Conservation (phyloP, 1,140 invertebrate genomes). For the Ceratina calcarata region DNA sequence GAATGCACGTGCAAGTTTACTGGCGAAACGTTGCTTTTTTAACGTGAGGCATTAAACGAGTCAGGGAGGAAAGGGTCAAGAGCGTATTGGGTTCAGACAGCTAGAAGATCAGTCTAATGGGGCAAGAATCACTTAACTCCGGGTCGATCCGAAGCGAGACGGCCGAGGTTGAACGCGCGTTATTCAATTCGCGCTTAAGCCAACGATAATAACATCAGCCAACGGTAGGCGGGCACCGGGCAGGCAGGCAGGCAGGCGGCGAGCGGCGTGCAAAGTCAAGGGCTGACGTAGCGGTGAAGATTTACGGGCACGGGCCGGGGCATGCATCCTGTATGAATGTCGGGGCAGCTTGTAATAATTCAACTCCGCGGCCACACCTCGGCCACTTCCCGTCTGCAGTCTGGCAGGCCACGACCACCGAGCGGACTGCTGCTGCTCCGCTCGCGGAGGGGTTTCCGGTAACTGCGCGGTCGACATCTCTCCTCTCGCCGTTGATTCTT, state of each 20-base stretch:
- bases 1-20: too few species aligned
- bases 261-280: conserved; percentile 68
- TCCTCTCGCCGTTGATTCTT: conserved; percentile 34
- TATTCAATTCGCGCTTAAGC: conserved; percentile 73
- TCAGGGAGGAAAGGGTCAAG: too few species aligned
- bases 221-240: conserved; percentile 41
- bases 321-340: conserved; percentile 79
- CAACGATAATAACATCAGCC: conserved; percentile 73
- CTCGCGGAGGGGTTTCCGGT: conserved; percentile 73
- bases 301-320: conserved; percentile 73
- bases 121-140: conserved; percentile 75
- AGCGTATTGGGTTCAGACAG: background rate
- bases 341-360: conserved; percentile 78
- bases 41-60: too few species aligned
- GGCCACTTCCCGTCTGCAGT: conserved; percentile 77
- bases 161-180: conserved; percentile 48
- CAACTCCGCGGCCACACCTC: conserved; percentile 79
- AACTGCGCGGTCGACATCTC: conserved; percentile 69
- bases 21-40: too few species aligned
- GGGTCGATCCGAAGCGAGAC: conserved; percentile 65
- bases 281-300: conserved; percentile 74
- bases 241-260: conserved; percentile 49
- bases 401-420: conserved; percentile 66
- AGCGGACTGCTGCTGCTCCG: conserved; percentile 63
- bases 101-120: conserved; percentile 60